A percentile compares a stretch with the other conserved stretches of the same genome.
These are phyloP conservation scores for Archaeoteleia sp. DNA, from an alignment of 2,888 invertebrate species.

Conservation along the genomic window DNA sequence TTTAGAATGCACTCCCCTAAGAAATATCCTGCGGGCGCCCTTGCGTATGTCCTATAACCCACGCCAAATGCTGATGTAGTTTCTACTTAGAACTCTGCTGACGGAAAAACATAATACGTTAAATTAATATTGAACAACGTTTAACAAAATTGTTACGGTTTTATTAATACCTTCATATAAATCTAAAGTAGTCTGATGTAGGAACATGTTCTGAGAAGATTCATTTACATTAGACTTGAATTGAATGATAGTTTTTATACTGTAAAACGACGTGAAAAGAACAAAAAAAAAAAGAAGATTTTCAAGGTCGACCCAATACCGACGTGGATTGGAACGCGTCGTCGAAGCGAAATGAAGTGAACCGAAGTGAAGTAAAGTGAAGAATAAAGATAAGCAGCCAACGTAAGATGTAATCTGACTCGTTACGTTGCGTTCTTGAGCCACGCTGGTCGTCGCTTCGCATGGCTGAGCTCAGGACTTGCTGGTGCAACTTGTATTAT, in stretches of 20 bases:
- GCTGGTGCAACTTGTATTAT: slow-evolving; percentile 74
- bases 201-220: too few relatives aligned
- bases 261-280: not conserved
- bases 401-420: slow-evolving; percentile 74
- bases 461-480: slow-evolving; percentile 70
- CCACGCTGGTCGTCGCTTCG: slow-evolving; percentile 68
- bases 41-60: too few relatives aligned
- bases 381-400: slow-evolving; percentile 72
- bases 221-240: not conserved
- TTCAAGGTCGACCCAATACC: slow-evolving; percentile 37
- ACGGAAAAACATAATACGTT: too few relatives aligned
- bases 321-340: slow-evolving; percentile 54
- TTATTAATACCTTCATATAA: too few relatives aligned
- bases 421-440: slow-evolving; percentile 72
- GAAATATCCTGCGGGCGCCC: too few relatives aligned
- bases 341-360: slow-evolving; percentile 69
- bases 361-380: slow-evolving; percentile 67
- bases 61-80: too few relatives aligned
- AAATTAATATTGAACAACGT: too few relatives aligned
- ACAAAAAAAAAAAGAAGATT: slow-evolving; percentile 31
- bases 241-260: slow-evolving; percentile 4
- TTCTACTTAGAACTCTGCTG: too few relatives aligned
- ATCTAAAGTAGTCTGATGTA: too few relatives aligned
- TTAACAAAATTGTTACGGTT: too few relatives aligned
- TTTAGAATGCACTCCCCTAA: too few relatives aligned